Evolutionary conservation across 2,113 vertebrate species (phyloP), one percentile per base, ranked within the genome.

Genomic region (Dasyprocta punctata): DNA sequence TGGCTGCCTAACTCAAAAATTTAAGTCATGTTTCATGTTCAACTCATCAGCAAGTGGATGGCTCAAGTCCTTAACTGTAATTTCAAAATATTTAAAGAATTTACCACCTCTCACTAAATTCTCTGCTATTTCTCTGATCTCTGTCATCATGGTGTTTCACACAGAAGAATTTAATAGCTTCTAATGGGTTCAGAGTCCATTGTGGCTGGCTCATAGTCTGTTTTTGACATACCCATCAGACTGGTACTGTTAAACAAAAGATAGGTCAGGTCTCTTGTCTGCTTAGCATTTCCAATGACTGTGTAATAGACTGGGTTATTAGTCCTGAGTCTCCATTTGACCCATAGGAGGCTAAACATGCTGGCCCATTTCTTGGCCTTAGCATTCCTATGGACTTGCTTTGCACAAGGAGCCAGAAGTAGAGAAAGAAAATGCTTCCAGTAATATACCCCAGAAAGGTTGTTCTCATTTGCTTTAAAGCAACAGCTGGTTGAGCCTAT

Each of bases 71-170:
- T 75, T 94, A 54, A 86, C 20, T 83, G 30, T 75, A 22, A 22
- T 60, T 97, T 86, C 60, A 92, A 71, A 93, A 80, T 67, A 86
- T 89, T 93, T 91, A 73, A 24, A 78, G 81, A 93, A 47, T 86
- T 84, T 92, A 84, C 14, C 60, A 89, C 16, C 71, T 93, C 24
- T 96, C 54, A 49, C 13, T 22, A 30, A 92, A 5, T 10, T 26
- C 44, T 92, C 75, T 90, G 81, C 44, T 89, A 17, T 63, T 22
- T 30, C 41, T n/a, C 22, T 61, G 60, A 36, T 69, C 33, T 77
- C 3, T 75, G 80, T 28, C 60, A 69, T 12, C 44, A 28, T 1
- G 0, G 7, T 47, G 5, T 84, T 92, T 94, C 52, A 54, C 44
- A 3, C 20, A 58, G 52, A 78, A 24, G n/a, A 71, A 58, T 41